Evolutionary conservation across 2,888 invertebrate genomes (phyloP).

Genomic region (Hoplodrina ambigua): DNA sequence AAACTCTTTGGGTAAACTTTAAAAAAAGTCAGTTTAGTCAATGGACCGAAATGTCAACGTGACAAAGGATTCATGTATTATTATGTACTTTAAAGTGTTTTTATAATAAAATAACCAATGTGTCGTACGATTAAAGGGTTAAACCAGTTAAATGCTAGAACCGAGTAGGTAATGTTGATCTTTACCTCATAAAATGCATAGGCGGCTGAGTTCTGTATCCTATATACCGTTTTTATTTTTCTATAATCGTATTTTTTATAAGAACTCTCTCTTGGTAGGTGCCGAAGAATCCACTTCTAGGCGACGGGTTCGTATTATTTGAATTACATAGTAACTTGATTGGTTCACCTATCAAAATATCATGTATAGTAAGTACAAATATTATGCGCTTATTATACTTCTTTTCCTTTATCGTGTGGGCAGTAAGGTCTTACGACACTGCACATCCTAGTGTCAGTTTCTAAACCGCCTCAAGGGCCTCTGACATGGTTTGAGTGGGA

Average conservation of each 20-base stretch:
- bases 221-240: slow-evolving; percentile 36
- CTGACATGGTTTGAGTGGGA: too few relatives aligned
- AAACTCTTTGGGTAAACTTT: too few relatives aligned
- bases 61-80: not conserved
- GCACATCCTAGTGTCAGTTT: too few relatives aligned
- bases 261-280: slow-evolving; percentile 24
- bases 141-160: slow-evolving; percentile 8
- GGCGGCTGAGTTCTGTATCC: not conserved
- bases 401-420: too few relatives aligned
- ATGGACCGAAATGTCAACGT: slow-evolving; percentile 7
- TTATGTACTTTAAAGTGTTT: not conserved
- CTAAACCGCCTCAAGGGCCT: too few relatives aligned
- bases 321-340: not conserved
- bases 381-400: too few relatives aligned
- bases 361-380: too few relatives aligned
- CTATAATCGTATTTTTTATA: slow-evolving; percentile 55
- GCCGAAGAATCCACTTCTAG: not conserved
- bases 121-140: not conserved
- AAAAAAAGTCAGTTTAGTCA: slow-evolving; percentile 8
- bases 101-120: not conserved
- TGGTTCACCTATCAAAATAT: too few relatives aligned
- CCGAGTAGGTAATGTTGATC: not conserved
- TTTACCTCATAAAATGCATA: slow-evolving; percentile 13
- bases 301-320: slow-evolving; percentile 29
- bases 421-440: too few relatives aligned